Percentiles rank a stretch among this genome's conserved stretches.
These are phyloP conservation scores for Drosophila mulleri DNA, from an alignment of 2,888 invertebrate genomes.

Conservation along the genomic window DNA sequence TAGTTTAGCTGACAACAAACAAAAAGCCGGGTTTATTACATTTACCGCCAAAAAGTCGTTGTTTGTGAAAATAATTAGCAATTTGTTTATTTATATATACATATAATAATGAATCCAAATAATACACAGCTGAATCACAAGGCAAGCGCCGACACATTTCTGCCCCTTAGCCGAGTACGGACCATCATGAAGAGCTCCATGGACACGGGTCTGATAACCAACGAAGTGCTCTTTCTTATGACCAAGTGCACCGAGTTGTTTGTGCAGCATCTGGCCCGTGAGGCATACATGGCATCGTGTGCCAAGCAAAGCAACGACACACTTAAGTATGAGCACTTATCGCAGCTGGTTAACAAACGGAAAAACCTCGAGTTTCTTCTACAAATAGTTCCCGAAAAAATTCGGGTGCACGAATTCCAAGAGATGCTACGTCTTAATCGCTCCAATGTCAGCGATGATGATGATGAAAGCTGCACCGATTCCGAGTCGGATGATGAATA, in stretches of 20 bases:
- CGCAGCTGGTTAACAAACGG: constrained; percentile 75
- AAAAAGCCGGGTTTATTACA: background rate
- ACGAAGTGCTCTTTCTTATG: constrained; percentile 81
- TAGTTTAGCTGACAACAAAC: constrained; percentile 13
- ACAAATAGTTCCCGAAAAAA: constrained; percentile 84
- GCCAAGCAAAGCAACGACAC: constrained; percentile 47
- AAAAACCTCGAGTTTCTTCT: constrained; percentile 82
- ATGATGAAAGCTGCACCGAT: constrained; percentile 44
- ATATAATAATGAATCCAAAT: constrained; percentile 28
- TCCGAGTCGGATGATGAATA: constrained; percentile 43
- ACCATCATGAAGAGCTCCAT: constrained; percentile 85
- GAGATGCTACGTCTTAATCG: constrained; percentile 70
- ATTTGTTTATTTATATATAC: background rate
- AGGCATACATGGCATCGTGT: constrained; percentile 65
- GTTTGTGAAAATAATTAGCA: background rate
- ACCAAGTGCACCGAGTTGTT: constrained; percentile 83
- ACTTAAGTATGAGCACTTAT: constrained; percentile 82
- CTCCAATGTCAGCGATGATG: constrained; percentile 49
- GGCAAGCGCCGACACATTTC: constrained; percentile 64
- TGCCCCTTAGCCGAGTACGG: constrained; percentile 81
- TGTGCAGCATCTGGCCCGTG: constrained; percentile 80
- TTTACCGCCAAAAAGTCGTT: constrained; percentile 36
- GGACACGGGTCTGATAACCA: constrained; percentile 81
- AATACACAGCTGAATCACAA: constrained; percentile 28
- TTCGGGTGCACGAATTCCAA: constrained; percentile 82